Base-by-base conservation (phyloP, 2,888 invertebrate genomes). In the Auanema sp. region DNA sequence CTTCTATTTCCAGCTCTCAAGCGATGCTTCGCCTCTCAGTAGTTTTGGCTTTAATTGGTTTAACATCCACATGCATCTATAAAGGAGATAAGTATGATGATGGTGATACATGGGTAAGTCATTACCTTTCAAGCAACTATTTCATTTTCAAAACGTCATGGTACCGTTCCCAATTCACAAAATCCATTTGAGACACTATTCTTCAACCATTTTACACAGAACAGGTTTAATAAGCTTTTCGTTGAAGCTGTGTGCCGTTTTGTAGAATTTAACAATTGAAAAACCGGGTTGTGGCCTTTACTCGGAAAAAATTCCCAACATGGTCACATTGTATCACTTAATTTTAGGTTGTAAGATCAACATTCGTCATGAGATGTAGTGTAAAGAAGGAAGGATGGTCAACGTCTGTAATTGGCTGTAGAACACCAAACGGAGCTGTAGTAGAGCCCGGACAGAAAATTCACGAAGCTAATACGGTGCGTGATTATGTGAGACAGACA, bases 91-190 rank as follows among this genome's bases (percentile, higher is more conserved):
- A 69, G 43, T 69, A 69, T 54, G 65, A 68, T 25, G 64, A 73
- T 53, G 71, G 68, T 49, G 75, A 72, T 44, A 75, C 75, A 40
- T 75, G 72, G 72, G 75, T 75, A 23, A 61, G 69, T 67, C 25
- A 24, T 12, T 47, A 42, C 25, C 25, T 24, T 41, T 47, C 42
- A n/a, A n/a, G n/a, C n/a, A 33, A 33, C 33, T 33, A 8, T 5
- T 33, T 33, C 8, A 5, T 33, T 33, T 33, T 3, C 33, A 33
- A 33, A 8, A 5, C 3, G 33, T 33, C 8, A 33, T 33, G 33
- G 33, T 33, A 33, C 33, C 8, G 33, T 33, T 33, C 33, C 3
- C 33, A 5, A 5, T 33, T 8, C 3, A 3, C 33, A 33, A 33
- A 33, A 33, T 33, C 33, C 8, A 5, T 33, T 33, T 33, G 33